phyloP scores from a whole-genome alignment of 1,140 invertebrate species.

The Cydia amplana region DNA sequence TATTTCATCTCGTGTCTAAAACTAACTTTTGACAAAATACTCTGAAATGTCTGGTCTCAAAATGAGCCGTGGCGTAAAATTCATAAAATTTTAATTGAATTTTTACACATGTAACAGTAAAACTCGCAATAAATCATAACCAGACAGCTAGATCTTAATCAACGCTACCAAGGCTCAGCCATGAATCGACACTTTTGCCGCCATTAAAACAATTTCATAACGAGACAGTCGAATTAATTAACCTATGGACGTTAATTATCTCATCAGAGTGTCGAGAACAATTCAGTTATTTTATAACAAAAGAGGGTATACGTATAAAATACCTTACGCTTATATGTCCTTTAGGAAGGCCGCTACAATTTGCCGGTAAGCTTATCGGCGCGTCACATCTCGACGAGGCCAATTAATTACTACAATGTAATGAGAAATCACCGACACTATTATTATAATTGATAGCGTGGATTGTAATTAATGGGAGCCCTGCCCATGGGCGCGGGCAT shows the following conservation, averaged over 20 bases:
- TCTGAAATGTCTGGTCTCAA: no score
- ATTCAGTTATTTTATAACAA: conserved; percentile 37
- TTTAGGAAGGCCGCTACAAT: conserved; percentile 4
- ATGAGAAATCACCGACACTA: conserved; percentile 70
- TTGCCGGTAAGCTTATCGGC: conserved; percentile 51
- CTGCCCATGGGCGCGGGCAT: conserved; percentile 2
- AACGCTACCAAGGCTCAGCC: neutral
- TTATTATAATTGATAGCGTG: conserved; percentile 60
- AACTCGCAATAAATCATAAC: neutral
- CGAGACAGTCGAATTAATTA: conserved; percentile 63
- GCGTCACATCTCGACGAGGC: conserved; percentile 61
- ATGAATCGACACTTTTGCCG: conserved; percentile 48
- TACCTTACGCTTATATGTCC: neutral
- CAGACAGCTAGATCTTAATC: conserved; percentile 11
- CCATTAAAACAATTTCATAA: conserved; percentile 58
- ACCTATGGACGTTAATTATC: conserved; percentile 72
- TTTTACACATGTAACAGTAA: neutral
- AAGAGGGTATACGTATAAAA: neutral
- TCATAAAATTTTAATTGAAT: conserved; percentile 24
- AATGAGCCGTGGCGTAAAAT: no score
- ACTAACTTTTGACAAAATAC: no score
- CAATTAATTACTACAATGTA: conserved; percentile 66
- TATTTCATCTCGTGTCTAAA: no score
- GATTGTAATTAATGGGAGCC: conserved; percentile 45
- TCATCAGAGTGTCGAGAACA: conserved; percentile 64